Evolutionary conservation across 2,797 vertebrate species (phyloP), one percentile per base, ranked within the genome.

Genomic region (Channa striata): DNA sequence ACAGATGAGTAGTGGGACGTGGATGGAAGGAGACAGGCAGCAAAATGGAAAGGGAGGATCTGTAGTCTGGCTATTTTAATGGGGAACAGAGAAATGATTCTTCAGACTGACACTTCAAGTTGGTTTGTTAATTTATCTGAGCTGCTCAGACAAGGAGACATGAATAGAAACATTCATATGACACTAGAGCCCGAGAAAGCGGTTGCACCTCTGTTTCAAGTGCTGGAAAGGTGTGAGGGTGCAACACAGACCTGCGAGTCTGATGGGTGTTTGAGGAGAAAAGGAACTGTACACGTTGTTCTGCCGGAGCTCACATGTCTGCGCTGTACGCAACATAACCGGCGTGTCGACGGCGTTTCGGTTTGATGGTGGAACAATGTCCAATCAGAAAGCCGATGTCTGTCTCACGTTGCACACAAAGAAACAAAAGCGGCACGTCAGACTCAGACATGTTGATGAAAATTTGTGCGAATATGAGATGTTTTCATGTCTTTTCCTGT

Each of bases 11-110:
- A 57, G 83, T 68, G 69, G 74, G 74, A 86, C 21, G 44, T 30
- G 69, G 83, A 87, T 85, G 82, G 86, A 87, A 78, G 81, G 71
- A 88, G 90, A 91, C 87, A 88, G 85, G 82, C 77, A 78, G 87
- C 80, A 72, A 84, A 86, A 84, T 80, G 77, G 78, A 74, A 83
- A 84, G 83, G 88, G 85, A 85, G 87, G 84, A 86, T 88, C 85
- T 69, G 59, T 57, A 82, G 86, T 84, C 76, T 72, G 39, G 83
- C 74, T 68, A 63, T 84, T 90, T 89, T 90, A 92, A 88, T 87
- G 77, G 78, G 73, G 83, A 89, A 85, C 74, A 74, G 80, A 74
- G 74, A 71, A 72, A 79, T 81, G 64, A 86, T 87, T 89, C 81
- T 86, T 88, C 86, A 88, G 82, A 77, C 77, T 90, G 89, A 85